Evolutionary conservation across 2,797 vertebrate genomes (phyloP).

Genomic region (Hemibagrus guttatus): DNA sequence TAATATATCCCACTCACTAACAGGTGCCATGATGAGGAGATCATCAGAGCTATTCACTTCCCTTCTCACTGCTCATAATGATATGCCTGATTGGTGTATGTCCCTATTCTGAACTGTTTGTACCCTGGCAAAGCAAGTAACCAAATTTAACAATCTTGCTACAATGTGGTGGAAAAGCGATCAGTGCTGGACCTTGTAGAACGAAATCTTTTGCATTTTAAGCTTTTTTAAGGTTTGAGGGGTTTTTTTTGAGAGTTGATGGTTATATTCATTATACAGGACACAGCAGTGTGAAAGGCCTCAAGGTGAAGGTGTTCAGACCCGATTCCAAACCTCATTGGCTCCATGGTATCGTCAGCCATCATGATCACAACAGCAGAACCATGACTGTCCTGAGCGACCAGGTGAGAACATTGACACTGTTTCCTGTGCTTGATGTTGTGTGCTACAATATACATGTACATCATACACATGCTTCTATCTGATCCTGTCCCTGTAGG

Average conservation of each 20-base stretch:
- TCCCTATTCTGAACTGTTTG: not conserved
- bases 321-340: constrained; percentile 88
- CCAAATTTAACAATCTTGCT: not conserved
- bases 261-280: constrained; percentile 44
- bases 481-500: constrained; percentile 63
- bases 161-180: not conserved
- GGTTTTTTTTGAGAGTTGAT: not conserved
- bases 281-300: constrained; percentile 79
- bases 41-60: no score
- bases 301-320: constrained; percentile 85
- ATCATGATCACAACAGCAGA: constrained; percentile 84
- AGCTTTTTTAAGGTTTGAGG: no score
- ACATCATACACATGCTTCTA: not conserved
- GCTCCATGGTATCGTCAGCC: constrained; percentile 86
- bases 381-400: constrained; percentile 88
- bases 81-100: no score
- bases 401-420: constrained; percentile 71
- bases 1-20: no score
- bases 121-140: not conserved
- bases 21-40: no score
- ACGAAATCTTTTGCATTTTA: not conserved
- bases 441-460: not conserved
- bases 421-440: not conserved
- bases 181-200: not conserved
- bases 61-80: no score